Evolutionary conservation across 2,797 vertebrate species (phyloP), one percentile per base, ranked within the genome.

Genomic region (Zenarchopterus dispar): DNA sequence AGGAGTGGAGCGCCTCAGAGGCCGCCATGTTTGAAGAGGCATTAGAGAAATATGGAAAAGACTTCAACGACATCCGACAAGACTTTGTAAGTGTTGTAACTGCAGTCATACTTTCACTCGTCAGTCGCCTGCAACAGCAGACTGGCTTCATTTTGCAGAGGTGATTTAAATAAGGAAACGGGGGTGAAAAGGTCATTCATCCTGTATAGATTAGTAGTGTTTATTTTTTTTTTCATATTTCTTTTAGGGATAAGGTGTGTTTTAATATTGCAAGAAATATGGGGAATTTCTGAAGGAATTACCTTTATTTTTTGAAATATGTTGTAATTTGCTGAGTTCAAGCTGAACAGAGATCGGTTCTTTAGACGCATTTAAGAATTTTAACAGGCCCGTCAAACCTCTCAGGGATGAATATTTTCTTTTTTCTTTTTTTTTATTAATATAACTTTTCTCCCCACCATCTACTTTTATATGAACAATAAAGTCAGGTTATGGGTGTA

Each of bases 31-130:
- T 99, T 62, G 97, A 99, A 88, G 97, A 99, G 82, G 97, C 97
- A 0, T 78, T 98, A 87, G 97, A 99, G 88, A 99, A 99, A 89
- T 99, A 99, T 24, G 97, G 97, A 82, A 99, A 99, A 90, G 97
- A 99, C 93, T 99, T 99, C 93, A 98, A 97, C 44, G 97, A 99
- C 85, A 99, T 99, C 87, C 96, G 97, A 91, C 97, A 98, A 94
- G 97, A 99, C 89, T 99, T 99, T 89, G 97, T 99, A 89, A 97
- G 97, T 31, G 44, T 33, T 36, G 3, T 3, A 18, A 15, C 28
- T 23, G 8, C 19, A 6, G 6, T 24, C 22, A 6, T 21, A 19
- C 5, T 54, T 6, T 45, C n/a, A 13, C 21, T 28, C 1, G 54
- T 44, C 41, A 44, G 6, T 44, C 17, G n/a, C 26, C 55, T 21